Percentiles rank a stretch among this genome's conserved stretches.
phyloP scores from a whole-genome alignment of 2,888 invertebrate species.

The Agrochola circellaris region DNA sequence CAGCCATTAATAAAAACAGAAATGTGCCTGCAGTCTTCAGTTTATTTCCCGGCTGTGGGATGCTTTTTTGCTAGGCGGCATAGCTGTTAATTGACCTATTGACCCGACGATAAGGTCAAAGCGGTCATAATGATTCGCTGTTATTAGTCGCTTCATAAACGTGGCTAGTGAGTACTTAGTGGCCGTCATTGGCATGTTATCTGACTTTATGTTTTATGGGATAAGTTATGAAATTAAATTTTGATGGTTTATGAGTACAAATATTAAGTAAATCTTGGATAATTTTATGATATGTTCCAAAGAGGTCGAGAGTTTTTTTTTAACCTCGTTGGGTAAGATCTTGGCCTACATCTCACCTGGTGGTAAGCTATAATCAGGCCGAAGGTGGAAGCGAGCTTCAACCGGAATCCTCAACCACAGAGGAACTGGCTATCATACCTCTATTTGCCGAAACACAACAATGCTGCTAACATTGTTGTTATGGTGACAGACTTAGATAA shows the following conservation, averaged over 20 bases:
- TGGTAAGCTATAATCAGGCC: no score
- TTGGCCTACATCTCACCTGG: no score
- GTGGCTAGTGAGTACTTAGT: neutral
- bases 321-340: no score
- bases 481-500: no score
- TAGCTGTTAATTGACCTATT: conserved; percentile 61
- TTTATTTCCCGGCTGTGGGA: conserved; percentile 35
- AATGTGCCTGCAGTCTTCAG: conserved; percentile 1
- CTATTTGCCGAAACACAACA: no score
- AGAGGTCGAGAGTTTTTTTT: neutral
- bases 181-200: conserved; percentile 8
- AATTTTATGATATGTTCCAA: neutral
- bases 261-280: neutral
- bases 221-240: neutral
- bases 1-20: neutral
- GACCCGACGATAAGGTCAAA: conserved; percentile 50
- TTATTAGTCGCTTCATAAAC: conserved; percentile 49
- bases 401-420: no score
- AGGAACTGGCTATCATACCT: no score
- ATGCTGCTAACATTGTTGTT: no score
- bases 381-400: no score
- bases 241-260: neutral
- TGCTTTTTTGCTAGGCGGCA: conserved; percentile 50
- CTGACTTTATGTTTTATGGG: neutral
- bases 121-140: conserved; percentile 35